Conservation (phyloP, 2,888 invertebrate species). For the Neuroscelio doddi region DNA sequence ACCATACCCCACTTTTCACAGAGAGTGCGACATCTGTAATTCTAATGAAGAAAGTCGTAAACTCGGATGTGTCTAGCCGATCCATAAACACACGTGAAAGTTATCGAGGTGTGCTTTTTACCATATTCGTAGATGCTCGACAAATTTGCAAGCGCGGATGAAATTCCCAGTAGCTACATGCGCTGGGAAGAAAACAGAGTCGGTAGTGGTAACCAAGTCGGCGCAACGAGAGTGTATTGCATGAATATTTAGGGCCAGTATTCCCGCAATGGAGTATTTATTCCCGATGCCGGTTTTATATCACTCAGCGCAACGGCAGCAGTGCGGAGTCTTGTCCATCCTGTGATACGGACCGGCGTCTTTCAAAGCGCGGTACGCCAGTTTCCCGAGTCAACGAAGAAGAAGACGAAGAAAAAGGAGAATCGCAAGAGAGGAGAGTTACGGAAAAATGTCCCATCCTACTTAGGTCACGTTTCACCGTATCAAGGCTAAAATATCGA, state of each 20-base stretch:
- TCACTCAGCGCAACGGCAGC: constrained; percentile 54
- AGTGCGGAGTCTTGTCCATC: constrained; percentile 31
- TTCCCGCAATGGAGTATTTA: constrained; percentile 68
- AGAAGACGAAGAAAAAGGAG: constrained; percentile 12
- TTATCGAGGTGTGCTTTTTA: too few species aligned
- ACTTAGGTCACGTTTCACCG: constrained; percentile 26
- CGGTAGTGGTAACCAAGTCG: constrained; percentile 38
- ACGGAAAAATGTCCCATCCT: constrained; percentile 29
- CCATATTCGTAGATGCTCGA: too few species aligned
- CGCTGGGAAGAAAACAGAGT: constrained; percentile 26
- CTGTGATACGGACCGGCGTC: constrained; percentile 28
- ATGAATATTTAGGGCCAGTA: constrained; percentile 65
- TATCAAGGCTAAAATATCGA: constrained; percentile 34
- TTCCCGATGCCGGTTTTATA: constrained; percentile 65
- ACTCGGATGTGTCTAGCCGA: too few species aligned
- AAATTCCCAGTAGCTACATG: constrained; percentile 17
- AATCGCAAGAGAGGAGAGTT: constrained; percentile 8
- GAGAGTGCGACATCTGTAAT: too few species aligned
- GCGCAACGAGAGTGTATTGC: constrained; percentile 48
- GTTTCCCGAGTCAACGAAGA: constrained; percentile 9
- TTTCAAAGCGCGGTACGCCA: constrained; percentile 34
- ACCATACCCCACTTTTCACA: too few species aligned
- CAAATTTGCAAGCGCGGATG: constrained; percentile 20
- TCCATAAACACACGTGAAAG: too few species aligned
- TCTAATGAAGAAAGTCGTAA: too few species aligned